Conservation (phyloP, 2,888 invertebrate genomes). For the Acrocyrtus sp. region DNA sequence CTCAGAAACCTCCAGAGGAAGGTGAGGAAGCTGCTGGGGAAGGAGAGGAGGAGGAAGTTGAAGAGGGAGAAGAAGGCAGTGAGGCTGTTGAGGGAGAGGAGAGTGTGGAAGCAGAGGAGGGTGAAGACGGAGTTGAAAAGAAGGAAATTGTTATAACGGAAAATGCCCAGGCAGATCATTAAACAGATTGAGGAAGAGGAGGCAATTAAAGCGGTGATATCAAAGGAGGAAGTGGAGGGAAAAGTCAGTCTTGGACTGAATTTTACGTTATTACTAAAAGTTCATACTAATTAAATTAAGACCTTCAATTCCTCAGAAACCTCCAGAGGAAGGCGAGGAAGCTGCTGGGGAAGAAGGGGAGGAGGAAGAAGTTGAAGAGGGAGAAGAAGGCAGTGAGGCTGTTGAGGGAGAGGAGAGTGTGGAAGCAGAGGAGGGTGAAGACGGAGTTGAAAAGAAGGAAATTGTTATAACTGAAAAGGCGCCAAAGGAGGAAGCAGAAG, state of each 20-base stretch:
- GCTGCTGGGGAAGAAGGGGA: slow-evolving; percentile 2
- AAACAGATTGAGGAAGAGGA: slow-evolving; percentile 41
- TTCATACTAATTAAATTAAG: too few species aligned
- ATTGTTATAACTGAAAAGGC: slow-evolving; percentile 12
- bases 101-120: slow-evolving; percentile 4
- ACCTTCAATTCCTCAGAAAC: background rate
- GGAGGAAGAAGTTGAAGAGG: slow-evolving; percentile 10
- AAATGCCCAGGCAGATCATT: slow-evolving; percentile 40
- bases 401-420: slow-evolving; percentile 8
- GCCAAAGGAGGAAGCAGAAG: slow-evolving; percentile 10
- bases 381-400: slow-evolving; percentile 4
- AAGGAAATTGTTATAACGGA: slow-evolving; percentile 20
- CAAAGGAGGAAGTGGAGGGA: slow-evolving; percentile 32
- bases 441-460: slow-evolving; percentile 22
- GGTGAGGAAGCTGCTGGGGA: background rate
- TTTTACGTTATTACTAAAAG: background rate
- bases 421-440: slow-evolving; percentile 5
- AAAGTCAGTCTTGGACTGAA: slow-evolving; percentile 11
- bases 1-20: too few species aligned
- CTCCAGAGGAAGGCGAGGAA: background rate
- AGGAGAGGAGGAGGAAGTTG: slow-evolving; percentile 11
- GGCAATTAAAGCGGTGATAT: slow-evolving; percentile 25
- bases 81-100: slow-evolving; percentile 11
- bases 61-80: slow-evolving; percentile 3
- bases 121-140: slow-evolving; percentile 13